Conservation (phyloP, 2,113 vertebrate genomes). For the Neodontobutis hainanensis region DNA sequence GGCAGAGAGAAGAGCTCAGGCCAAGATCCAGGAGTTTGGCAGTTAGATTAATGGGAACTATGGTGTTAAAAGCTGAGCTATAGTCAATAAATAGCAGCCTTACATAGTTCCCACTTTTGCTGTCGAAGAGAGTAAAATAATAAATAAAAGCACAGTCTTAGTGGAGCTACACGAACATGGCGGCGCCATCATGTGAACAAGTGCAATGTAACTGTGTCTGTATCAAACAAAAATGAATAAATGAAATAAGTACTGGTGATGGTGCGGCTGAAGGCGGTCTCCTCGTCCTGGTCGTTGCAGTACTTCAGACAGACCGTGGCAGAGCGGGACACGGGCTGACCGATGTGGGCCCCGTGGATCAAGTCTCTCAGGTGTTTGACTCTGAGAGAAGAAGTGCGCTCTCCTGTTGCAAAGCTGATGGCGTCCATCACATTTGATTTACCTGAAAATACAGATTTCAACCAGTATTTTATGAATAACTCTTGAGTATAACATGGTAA, state of each 20-base stretch:
- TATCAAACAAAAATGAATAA: too few relatives aligned
- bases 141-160: too few relatives aligned
- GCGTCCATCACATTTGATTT: constrained; percentile 98
- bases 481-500: not conserved
- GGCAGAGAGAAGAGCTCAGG: too few relatives aligned
- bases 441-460: constrained; percentile 60
- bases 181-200: too few relatives aligned
- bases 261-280: constrained; percentile 80
- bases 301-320: constrained; percentile 84
- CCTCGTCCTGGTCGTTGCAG: constrained; percentile 79
- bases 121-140: too few relatives aligned
- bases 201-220: too few relatives aligned
- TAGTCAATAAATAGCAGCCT: too few relatives aligned
- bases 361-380: constrained; percentile 87
- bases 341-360: constrained; percentile 90
- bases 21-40: too few relatives aligned
- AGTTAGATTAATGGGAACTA: too few relatives aligned
- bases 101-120: too few relatives aligned
- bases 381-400: constrained; percentile 81
- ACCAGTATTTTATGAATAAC: not conserved
- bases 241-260: constrained; percentile 78
- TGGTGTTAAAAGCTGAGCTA: too few relatives aligned
- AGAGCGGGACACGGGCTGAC: constrained; percentile 80
- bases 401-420: constrained; percentile 90
- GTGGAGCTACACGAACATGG: too few relatives aligned